phyloP scores from a whole-genome alignment of 2,113 vertebrate genomes.

The Brevimyrus niger region DNA sequence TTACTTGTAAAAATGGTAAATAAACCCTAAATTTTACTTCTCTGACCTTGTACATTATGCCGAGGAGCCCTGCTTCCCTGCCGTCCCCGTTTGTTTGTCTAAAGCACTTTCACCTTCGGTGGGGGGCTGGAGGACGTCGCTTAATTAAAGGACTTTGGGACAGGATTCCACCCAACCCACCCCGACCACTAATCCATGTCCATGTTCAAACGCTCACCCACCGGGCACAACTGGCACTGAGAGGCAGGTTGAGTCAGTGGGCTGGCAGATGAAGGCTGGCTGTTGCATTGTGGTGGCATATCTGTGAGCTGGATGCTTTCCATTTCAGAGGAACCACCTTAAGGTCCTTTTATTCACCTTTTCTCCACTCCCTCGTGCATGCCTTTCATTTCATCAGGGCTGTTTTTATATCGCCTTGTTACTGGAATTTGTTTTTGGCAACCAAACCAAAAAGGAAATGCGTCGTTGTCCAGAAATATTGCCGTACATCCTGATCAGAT shows the following conservation, averaged over 20 bases:
- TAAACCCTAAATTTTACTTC: background rate
- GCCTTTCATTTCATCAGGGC: background rate
- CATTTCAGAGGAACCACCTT: background rate
- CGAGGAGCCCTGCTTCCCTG: background rate
- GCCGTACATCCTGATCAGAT: background rate
- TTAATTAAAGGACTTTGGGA: background rate
- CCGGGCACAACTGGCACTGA: background rate
- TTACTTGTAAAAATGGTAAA: background rate
- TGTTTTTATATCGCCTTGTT: background rate
- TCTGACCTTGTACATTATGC: background rate
- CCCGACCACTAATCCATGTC: background rate
- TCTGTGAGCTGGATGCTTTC: background rate
- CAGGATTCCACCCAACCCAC: background rate
- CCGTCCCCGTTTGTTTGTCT: background rate
- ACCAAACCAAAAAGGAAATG: background rate
- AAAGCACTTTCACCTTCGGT: constrained; percentile 7
- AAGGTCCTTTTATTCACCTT: background rate
- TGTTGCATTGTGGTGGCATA: background rate
- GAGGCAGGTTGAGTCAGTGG: background rate
- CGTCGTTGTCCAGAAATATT: background rate
- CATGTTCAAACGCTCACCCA: background rate
- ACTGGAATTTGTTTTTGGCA: background rate
- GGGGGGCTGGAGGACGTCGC: background rate
- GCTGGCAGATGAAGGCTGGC: background rate
- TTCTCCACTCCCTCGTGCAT: background rate